Evolutionary conservation across 2,113 vertebrate species (phyloP).

Genomic region (Manacus vitellinus): DNA sequence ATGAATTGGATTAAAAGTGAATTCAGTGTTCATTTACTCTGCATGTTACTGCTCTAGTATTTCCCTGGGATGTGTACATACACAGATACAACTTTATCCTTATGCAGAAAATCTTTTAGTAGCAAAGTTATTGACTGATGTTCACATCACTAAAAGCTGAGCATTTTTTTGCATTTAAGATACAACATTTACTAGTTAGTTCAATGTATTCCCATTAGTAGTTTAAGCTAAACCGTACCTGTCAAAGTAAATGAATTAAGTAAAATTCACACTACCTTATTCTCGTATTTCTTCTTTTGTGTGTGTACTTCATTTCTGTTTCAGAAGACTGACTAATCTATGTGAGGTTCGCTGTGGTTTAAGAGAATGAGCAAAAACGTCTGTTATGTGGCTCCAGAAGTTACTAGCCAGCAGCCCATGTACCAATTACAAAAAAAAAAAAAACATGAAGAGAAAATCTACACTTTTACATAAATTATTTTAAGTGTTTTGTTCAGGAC

Average conservation of each 20-base stretch:
- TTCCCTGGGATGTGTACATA: background rate
- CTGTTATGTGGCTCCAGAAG: background rate
- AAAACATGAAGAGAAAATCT: background rate
- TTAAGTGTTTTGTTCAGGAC: background rate
- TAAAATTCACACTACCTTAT: background rate
- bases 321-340: background rate
- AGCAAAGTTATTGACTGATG: background rate
- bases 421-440: background rate
- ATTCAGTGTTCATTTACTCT: rapidly evolving
- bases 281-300: background rate
- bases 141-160: background rate
- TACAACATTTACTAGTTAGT: background rate
- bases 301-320: background rate
- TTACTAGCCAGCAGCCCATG: background rate
- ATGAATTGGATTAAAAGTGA: background rate
- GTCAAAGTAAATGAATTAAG: background rate
- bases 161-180: background rate
- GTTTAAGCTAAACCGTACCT: background rate
- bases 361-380: background rate
- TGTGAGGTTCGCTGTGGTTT: background rate
- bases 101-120: background rate
- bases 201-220: background rate
- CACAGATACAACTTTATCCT: background rate
- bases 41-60: background rate
- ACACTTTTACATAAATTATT: background rate